Base-by-base conservation (phyloP, 2,888 invertebrate genomes). In the Escarpia spicata region DNA sequence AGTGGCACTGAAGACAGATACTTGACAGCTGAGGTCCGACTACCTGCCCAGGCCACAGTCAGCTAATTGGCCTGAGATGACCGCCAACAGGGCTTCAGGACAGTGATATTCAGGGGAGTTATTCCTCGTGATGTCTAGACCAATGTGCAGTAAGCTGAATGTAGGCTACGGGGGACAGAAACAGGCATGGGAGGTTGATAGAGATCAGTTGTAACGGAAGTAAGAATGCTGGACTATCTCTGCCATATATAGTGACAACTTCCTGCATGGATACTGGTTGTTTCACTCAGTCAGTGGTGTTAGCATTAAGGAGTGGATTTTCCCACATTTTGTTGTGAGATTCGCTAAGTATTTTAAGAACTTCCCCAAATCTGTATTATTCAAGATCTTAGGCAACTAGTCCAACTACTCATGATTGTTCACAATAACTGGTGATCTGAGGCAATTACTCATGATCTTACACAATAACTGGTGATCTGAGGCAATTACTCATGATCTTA, bases 61-160 rank as follows among this genome's bases (percentile, higher is more conserved):
- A 75, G 75, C 75, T 75, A 75, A 75, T 75, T 75, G 75, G 75
- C 75, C 75, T 75, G 75, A 75, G 75, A 52, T 52, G 52, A 52
- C 52, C 52, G 52, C 52, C 52, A 52, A 9, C 8, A 52, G 9
- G 19, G 75, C 3, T 2, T 26, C 3, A 19, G 75, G 75, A n/a
- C 75, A 75, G 75, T 75, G 75, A 75, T 75, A 75, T 75, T 75
- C 75, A 75, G 75, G 75, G n/a, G 12, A 26, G 75, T 75, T 75
- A 75, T 75, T 75, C 75, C 19, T 26, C 2, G 75, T 19, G 75
- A 75, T 75, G n/a, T n/a, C 75, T 75, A 75, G 75, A 75, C 75
- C n/a, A 75, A n/a, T 15, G 26, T 26, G 19, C 26, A n/a, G 26
- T 26, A 75, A 26, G 75, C 75, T 26, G 75, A 19, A 75, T 75